These are phyloP conservation scores for Augiades crinisus DNA, from an alignment of 2,888 invertebrate genomes.

Conservation along the genomic window DNA sequence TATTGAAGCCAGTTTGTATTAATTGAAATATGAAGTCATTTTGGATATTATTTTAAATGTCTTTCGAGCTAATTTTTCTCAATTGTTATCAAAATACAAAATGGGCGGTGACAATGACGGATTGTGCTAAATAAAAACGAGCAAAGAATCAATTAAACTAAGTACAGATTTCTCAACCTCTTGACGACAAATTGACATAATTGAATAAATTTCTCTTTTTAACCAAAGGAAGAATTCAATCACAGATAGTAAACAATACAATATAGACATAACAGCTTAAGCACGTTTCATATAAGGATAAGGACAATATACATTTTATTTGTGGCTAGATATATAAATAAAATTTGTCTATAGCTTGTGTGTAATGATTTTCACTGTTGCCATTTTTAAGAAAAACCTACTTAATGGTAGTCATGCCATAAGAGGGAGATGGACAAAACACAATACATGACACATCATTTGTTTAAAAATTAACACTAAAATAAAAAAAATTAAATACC, in stretches of 20 bases:
- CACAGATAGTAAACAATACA: slow-evolving; percentile 45
- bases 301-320: no score
- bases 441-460: slow-evolving; percentile 67
- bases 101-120: slow-evolving; percentile 32
- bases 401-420: slow-evolving; percentile 39
- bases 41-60: no score
- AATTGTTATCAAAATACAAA: background rate
- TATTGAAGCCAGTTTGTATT: no score
- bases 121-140: slow-evolving; percentile 60
- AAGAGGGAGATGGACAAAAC: slow-evolving; percentile 55
- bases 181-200: slow-evolving; percentile 51
- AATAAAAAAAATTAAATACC: slow-evolving; percentile 76
- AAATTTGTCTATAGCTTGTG: background rate
- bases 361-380: slow-evolving; percentile 34
- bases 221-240: slow-evolving; percentile 48
- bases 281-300: background rate
- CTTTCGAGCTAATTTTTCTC: no score
- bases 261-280: slow-evolving; percentile 8
- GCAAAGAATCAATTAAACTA: slow-evolving; percentile 56
- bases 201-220: slow-evolving; percentile 25
- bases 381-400: slow-evolving; percentile 41
- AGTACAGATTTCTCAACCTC: slow-evolving; percentile 61
- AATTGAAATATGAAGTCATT: no score
- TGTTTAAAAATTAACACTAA: slow-evolving; percentile 67
- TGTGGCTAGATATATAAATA: no score